Base-by-base conservation (phyloP, 2,888 invertebrate genomes). In the Microctonus aethiopoides region DNA sequence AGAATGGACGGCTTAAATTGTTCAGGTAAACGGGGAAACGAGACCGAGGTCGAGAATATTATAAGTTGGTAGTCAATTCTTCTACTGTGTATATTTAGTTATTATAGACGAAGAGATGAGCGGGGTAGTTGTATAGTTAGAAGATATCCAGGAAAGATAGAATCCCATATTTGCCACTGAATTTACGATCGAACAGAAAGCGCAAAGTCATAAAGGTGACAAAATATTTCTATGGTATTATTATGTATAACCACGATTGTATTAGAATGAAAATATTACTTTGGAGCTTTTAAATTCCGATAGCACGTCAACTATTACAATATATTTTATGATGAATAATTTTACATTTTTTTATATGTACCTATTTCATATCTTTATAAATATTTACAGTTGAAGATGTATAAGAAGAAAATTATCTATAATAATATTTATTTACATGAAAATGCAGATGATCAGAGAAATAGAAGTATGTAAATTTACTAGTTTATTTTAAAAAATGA, bases 171-270 rank as follows among this genome's bases (percentile, higher is more conserved):
- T 70, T 71, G 81, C 83, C 83, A 81, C 80, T 78, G 83, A 81
- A 84, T 84, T 84, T 84, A 84, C 76, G 84, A 82, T 81, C 79
- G 66, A 80, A 80, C 80, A 82, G 82, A 80, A 80, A 80, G 78
- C 76, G 73, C 73, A 76, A 73, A 69, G 81, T 75, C 81, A 81
- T 84, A 84, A 85, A 84, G 78, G 81, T 84, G 84, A 84, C 84
- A 84, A 83, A 85, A 85, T 84, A 84, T 84, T 84, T 80, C 81
- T 81, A 81, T 77, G 74, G 77, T 73, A 73, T 72, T 75, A 80
- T 75, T 83, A 84, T 84, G 84, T 84, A 84, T 77, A 80, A 78
- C 72, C 64, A 22, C 22, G 65, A 67, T 73, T 68, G 59, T 68
- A 65, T 74, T 70, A 75, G 69, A 61, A 29, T 29, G 62, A 29